phyloP scores from a whole-genome alignment of 2,888 invertebrate species.

The Gastrophysa polygoni region DNA sequence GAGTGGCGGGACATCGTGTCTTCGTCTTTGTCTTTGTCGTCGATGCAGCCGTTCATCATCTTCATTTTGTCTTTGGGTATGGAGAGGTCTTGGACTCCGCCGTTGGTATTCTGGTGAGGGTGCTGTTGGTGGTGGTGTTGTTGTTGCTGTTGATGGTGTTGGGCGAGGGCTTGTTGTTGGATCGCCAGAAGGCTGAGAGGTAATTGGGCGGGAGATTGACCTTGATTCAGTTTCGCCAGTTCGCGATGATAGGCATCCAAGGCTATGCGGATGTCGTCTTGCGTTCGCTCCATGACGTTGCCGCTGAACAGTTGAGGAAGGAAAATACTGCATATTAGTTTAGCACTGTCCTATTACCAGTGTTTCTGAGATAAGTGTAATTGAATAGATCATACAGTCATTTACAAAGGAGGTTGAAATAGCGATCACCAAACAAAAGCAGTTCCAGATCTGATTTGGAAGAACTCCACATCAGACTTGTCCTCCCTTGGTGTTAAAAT shows the following conservation, averaged over 20 bases:
- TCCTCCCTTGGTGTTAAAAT: no score
- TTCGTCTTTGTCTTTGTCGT: conserved; percentile 63
- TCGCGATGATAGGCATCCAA: conserved; percentile 93
- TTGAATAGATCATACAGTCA: no score
- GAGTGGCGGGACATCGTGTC: conserved; percentile 70
- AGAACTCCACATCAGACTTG: no score
- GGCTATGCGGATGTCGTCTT: conserved; percentile 88
- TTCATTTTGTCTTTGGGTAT: conserved; percentile 78
- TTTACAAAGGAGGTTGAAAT: no score
- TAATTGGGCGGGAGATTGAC: conserved; percentile 58
- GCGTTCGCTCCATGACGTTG: conserved; percentile 68
- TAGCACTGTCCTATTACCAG: conserved; percentile 47
- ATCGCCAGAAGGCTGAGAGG: conserved; percentile 72
- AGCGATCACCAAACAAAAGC: no score
- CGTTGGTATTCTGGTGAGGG: conserved; percentile 62
- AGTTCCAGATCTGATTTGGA: no score
- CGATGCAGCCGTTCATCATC: conserved; percentile 69
- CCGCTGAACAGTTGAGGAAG: conserved; percentile 85
- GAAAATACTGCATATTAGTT: conserved; percentile 73
- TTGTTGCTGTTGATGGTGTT: conserved; percentile 59
- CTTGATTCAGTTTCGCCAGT: conserved; percentile 82
- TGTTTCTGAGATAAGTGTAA: neutral
- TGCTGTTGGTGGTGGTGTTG: conserved; percentile 59
- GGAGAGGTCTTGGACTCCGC: conserved; percentile 82
- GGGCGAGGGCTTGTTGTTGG: conserved; percentile 74